These are phyloP conservation scores for Athripsodes cinereus DNA, from an alignment of 2,888 invertebrate species.

Conservation along the genomic window DNA sequence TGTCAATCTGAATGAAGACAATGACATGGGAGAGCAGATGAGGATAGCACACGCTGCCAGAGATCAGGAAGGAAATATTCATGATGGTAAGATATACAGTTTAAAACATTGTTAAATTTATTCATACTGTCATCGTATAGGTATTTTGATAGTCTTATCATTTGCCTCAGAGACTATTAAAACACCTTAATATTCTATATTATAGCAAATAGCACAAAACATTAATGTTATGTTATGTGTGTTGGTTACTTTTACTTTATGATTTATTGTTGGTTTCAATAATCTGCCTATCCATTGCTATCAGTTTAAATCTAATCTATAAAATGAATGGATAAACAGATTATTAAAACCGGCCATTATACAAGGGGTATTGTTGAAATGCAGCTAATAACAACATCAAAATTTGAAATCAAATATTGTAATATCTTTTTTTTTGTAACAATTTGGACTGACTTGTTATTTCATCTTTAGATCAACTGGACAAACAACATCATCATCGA, in stretches of 20 bases:
- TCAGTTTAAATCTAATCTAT: no score
- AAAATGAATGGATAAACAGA: no score
- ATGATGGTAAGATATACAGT: conserved; percentile 32
- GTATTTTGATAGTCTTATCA: neutral
- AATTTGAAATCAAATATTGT: neutral
- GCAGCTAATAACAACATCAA: no score
- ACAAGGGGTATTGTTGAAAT: no score
- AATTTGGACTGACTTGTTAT: no score
- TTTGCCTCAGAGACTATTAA: neutral
- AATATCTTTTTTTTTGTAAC: neutral
- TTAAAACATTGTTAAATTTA: neutral
- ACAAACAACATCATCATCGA: conserved; percentile 22
- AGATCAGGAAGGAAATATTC: conserved; percentile 64
- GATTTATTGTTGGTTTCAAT: no score
- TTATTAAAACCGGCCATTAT: no score
- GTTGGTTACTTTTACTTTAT: no score
- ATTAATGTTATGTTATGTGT: no score
- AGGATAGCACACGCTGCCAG: conserved; percentile 48
- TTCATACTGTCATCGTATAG: neutral
- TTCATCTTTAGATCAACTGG: conserved; percentile 23
- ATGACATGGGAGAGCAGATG: conserved; percentile 48
- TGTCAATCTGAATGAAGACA: conserved; percentile 84
- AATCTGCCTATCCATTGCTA: no score
- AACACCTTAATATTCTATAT: no score
- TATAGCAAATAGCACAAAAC: neutral